Evolutionary conservation across 2,888 invertebrate genomes (phyloP).

Genomic region (Nowickia ferox): DNA sequence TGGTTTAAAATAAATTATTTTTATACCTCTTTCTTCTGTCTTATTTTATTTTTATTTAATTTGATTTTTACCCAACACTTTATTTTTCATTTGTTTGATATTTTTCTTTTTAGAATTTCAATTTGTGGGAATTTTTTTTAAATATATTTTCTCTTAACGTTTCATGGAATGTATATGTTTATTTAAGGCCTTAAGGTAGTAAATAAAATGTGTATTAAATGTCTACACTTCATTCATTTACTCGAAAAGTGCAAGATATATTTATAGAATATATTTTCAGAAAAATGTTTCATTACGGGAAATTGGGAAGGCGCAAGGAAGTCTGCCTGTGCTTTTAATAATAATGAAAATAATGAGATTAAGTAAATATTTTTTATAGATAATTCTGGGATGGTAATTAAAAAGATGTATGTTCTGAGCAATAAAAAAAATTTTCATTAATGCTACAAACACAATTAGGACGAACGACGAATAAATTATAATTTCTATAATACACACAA

Average conservation of each 20-base stretch:
- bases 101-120: neutral
- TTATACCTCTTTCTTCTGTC: neutral
- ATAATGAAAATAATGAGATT: no score
- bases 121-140: neutral
- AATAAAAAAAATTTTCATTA: neutral
- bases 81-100: neutral
- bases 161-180: neutral
- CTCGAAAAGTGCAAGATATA: neutral
- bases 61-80: neutral
- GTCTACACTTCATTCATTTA: constrained; percentile 8
- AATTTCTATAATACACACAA: no score
- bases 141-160: neutral
- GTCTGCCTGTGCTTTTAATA: no score
- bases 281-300: neutral
- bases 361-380: no score
- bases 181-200: constrained; percentile 5
- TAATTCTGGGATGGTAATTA: neutral
- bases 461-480: no score
- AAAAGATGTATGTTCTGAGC: neutral
- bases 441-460: no score
- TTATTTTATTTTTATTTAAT: neutral
- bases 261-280: neutral
- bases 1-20: no score
- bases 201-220: neutral
- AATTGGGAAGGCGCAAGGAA: neutral